phyloP scores from a whole-genome alignment of 2,113 vertebrate genomes.

The Alaudala cheleensis region DNA sequence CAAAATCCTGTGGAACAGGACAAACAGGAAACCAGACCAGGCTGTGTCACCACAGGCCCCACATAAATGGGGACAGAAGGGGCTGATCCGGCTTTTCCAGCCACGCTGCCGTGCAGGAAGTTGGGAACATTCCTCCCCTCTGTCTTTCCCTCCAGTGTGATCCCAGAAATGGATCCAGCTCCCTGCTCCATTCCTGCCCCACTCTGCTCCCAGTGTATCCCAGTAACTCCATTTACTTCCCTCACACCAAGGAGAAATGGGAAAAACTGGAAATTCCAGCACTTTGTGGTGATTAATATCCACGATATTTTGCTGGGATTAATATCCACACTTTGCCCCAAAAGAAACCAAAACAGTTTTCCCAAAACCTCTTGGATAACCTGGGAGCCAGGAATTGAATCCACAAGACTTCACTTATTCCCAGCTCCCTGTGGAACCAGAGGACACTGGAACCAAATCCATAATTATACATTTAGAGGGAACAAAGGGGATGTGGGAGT shows the following conservation, averaged over 20 bases:
- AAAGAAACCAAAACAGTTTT: not conserved
- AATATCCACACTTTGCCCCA: not conserved
- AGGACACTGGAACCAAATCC: not conserved
- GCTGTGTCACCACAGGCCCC: not conserved
- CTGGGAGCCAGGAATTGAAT: not conserved
- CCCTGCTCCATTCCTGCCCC: not conserved
- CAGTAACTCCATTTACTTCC: not conserved
- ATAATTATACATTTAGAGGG: not conserved
- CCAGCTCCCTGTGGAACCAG: not conserved
- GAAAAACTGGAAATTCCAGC: not conserved
- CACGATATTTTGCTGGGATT: not conserved
- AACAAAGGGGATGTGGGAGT: not conserved
- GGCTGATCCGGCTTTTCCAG: not conserved
- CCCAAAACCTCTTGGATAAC: not conserved
- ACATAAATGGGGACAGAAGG: not conserved
- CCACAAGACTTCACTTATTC: not conserved
- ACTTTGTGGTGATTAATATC: not conserved
- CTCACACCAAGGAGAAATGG: not conserved
- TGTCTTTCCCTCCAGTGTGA: accelerated
- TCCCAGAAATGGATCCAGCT: not conserved
- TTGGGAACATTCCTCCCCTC: not conserved
- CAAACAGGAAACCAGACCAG: not conserved
- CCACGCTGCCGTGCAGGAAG: accelerated
- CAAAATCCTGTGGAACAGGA: not conserved
- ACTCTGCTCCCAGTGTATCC: not conserved